These are phyloP conservation scores for Trachelus troglodyta DNA, from an alignment of 2,888 invertebrate species.

Conservation along the genomic window DNA sequence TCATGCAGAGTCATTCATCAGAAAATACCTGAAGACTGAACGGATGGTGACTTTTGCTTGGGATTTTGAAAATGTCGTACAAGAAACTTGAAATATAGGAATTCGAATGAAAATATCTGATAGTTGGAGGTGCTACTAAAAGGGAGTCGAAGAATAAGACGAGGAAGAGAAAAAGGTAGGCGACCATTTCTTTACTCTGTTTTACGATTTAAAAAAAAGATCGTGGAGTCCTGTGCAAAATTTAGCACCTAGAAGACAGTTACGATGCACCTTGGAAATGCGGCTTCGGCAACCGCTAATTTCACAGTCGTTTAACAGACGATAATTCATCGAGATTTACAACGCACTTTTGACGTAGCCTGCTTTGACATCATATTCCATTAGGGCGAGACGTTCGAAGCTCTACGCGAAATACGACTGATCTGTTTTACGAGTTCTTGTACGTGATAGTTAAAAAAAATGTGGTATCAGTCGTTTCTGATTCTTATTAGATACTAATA, in stretches of 20 bases:
- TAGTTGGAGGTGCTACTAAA: neutral
- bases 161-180: neutral
- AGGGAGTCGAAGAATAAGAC: neutral
- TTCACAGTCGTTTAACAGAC: slow-evolving; percentile 65
- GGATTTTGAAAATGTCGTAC: neutral
- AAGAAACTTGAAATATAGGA: neutral
- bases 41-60: neutral
- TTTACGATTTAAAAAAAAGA: neutral
- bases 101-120: neutral
- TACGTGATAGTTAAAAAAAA: slow-evolving; percentile 10
- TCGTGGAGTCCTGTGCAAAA: slow-evolving; percentile 32
- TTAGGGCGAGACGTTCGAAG: slow-evolving; percentile 28
- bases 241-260: slow-evolving; percentile 66
- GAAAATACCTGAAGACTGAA: neutral
- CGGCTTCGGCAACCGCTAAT: slow-evolving; percentile 62
- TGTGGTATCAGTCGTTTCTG: slow-evolving; percentile 15
- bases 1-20: slow-evolving; percentile 2
- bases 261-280: slow-evolving; percentile 55
- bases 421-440: slow-evolving; percentile 19
- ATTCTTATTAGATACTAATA: slow-evolving; percentile 6
- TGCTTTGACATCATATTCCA: slow-evolving; percentile 56
- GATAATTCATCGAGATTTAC: slow-evolving; percentile 65
- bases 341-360: slow-evolving; percentile 26
- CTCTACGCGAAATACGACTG: slow-evolving; percentile 1
- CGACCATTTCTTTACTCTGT: neutral